Base-by-base conservation (phyloP, 1,140 invertebrate species). In the Fopius arisanus region DNA sequence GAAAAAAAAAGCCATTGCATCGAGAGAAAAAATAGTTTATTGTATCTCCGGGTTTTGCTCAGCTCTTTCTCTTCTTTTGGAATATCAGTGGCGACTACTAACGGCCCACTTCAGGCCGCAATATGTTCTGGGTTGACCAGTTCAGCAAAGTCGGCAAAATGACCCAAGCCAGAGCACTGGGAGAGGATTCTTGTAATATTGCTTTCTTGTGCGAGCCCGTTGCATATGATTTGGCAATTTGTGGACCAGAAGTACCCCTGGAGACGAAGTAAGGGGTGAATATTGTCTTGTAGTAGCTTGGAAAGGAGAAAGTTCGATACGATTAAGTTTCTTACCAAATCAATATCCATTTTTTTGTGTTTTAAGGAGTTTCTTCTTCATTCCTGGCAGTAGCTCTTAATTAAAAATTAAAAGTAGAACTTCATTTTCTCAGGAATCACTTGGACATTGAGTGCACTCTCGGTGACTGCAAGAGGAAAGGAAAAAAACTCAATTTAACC, bases 31-130 rank as follows among this genome's bases (percentile, higher is more conserved):
- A 48, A 48, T 37, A 48, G 1, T 59, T 59, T 21, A 59, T 28
- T 59, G 54, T 59, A 59, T 26, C 54, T 59, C 21, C 21, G 26
- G 54, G 23, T 59, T 59, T 59, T 26, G 54, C 54, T 14, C 3
- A 21, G 23, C 10, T 59, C 14, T 59, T 59, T 59, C 26, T 23
- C 4, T 59, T 59, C 54, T 59, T 59, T 59, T 28, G 54, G 54
- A 14, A 59, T 23, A 59, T 59, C 54, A 59, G 54, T 28, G 54
- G 54, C 21, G 54, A 23, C 54, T 28, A 3, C 54, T 59, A 59
- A 59, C 54, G 54, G 54, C 21, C 54, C 54, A 59, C 54, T 59
- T 28, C 54, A 26, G 54, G 23, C 23, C 54, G 54, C 54, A 59
- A 59, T 59, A 59, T 59, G 54, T 28, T 59, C 19, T 21, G 54